A percentile compares a stretch with the other conserved stretches of the same genome.
These are phyloP conservation scores for Ctenodactylus gundi DNA, from an alignment of 2,113 vertebrate genomes.

Conservation along the genomic window DNA sequence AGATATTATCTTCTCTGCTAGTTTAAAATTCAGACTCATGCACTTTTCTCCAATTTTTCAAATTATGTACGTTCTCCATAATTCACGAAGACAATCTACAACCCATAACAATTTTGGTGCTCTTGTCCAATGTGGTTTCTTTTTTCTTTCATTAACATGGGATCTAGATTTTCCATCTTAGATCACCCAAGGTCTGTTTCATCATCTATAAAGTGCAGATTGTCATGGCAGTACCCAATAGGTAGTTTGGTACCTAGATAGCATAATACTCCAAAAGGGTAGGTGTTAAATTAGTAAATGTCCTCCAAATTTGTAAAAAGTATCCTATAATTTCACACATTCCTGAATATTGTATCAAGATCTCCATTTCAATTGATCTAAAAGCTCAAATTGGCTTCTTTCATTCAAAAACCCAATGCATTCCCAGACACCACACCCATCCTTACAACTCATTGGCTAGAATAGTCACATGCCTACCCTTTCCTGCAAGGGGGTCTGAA, in stretches of 20 bases:
- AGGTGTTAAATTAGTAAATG: too few species aligned
- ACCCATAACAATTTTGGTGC: background rate
- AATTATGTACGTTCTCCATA: background rate
- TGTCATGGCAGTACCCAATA: background rate
- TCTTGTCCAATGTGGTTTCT: background rate
- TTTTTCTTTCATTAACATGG: background rate
- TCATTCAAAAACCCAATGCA: background rate
- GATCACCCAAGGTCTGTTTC: background rate
- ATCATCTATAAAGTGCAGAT: background rate
- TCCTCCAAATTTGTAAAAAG: too few species aligned
- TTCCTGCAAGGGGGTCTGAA: background rate
- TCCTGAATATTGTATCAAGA: background rate
- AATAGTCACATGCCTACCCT: background rate
- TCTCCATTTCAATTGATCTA: background rate
- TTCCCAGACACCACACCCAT: background rate
- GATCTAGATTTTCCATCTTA: background rate
- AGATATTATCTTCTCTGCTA: background rate
- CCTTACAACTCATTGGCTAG: background rate
- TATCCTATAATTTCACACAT: background rate
- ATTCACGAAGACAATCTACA: background rate
- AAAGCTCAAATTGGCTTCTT: background rate
- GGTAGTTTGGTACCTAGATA: background rate
- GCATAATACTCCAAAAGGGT: background rate
- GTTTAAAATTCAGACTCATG: constrained; percentile 3
- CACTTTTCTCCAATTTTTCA: constrained; percentile 17